Base-by-base conservation (phyloP, 1,140 invertebrate genomes). In the Saccostrea glomerata region DNA sequence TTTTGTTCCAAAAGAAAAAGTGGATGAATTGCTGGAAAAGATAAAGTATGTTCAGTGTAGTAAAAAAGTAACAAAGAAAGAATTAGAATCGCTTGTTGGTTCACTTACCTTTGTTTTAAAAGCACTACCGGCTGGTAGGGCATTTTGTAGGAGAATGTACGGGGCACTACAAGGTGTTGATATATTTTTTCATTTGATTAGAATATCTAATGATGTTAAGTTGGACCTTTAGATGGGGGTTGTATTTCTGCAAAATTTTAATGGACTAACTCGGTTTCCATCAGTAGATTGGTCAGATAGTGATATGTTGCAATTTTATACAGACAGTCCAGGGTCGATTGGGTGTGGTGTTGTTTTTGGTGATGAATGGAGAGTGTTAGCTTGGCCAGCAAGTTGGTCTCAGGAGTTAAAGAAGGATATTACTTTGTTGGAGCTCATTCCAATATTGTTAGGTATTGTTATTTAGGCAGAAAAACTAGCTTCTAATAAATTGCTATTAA, bases 1-100 rank as follows among this genome's bases (percentile, higher is more conserved):
- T 82, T 55, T 30, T n/a, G 36, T 87, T 47, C 86, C 86, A 60
- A 17, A 58, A 77, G 40, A 82, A 87, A 87, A 87, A 82, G 63
- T 87, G n/a, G 54, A 55, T 55, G 73, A 82, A 13, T 25, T 86
- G 12, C 23, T 47, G 20, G 63, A 36, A 36, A 36, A 36, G 30
- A 36, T 36, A 36, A 36, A 36, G 30, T 36, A 36, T 36, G 30
- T 36, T 5, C 85, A 17, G 20, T 7, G n/a, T 63, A 30, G 63
- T 13, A 40, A 54, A 77, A 56, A 86, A 70, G 20, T 70, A 73
- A 73, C 23, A 11, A 12, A 63, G 15, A 70, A 70, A 73, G 36
- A 63, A 20, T 20, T 73, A 23, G 15, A 47, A 20, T 47, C 36
- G 13, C 20, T 47, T 17, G 56, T 70, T 3, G 20, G 66, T 20